phyloP scores from a whole-genome alignment of 2,888 invertebrate genomes.

The Drosophila mulleri region DNA sequence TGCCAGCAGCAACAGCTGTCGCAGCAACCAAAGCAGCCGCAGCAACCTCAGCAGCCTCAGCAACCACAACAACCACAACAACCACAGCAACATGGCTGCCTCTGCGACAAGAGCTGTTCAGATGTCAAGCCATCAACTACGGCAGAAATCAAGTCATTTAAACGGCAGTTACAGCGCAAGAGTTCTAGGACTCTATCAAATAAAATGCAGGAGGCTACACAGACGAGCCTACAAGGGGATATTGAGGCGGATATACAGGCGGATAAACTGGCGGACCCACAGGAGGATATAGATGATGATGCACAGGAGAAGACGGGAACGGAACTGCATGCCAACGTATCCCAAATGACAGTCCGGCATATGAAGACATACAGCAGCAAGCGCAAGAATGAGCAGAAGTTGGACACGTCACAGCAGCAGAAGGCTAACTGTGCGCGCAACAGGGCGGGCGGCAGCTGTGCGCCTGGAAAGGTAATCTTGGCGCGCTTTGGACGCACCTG shows the following conservation, averaged over 20 bases:
- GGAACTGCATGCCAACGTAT: neutral
- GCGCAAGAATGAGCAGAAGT: neutral
- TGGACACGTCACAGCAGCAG: neutral
- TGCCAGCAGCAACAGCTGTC: neutral
- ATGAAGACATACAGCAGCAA: neutral
- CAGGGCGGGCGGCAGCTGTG: neutral
- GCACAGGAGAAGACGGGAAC: neutral
- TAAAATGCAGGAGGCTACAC: neutral
- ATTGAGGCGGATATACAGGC: neutral
- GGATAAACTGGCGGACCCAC: neutral
- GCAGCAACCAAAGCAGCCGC: neutral
- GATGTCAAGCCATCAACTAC: neutral
- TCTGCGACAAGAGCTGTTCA: neutral
- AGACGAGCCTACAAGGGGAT: neutral
- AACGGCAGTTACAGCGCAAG: neutral
- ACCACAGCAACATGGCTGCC: neutral
- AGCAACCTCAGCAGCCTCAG: constrained; percentile 20
- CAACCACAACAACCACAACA: constrained; percentile 3
- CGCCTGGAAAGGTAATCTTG: constrained; percentile 21
- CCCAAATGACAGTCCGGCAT: constrained; percentile 14
- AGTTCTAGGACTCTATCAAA: neutral
- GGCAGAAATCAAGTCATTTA: neutral
- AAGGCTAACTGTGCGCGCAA: neutral
- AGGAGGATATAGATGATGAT: neutral
- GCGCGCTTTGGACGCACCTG: constrained; percentile 61